Conservation (phyloP, 2,888 invertebrate species). For the Dicycla oo region DNA sequence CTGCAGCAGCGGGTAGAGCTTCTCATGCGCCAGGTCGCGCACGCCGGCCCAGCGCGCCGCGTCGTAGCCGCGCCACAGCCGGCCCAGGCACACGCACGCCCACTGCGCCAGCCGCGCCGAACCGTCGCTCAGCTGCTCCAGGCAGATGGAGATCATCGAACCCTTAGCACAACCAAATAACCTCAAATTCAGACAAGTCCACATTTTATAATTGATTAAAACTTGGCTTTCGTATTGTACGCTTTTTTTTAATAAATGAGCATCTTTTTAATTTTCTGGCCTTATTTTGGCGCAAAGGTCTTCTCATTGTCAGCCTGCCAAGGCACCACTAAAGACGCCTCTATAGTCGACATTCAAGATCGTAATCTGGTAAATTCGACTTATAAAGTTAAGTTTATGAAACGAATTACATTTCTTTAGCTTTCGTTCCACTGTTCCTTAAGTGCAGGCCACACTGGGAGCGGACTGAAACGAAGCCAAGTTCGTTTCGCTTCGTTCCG, state of each 20-base stretch:
- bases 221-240: no score
- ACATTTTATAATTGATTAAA: no score
- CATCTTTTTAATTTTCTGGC: not conserved
- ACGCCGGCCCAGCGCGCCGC: slow-evolving; percentile 97
- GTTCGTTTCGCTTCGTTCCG: no score
- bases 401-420: no score
- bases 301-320: not conserved
- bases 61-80: slow-evolving; percentile 97
- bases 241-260: no score
- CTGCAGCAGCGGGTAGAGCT: slow-evolving; percentile 94
- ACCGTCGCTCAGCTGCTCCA: slow-evolving; percentile 95
- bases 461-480: no score
- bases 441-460: no score
- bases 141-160: slow-evolving; percentile 96
- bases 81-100: slow-evolving; percentile 97
- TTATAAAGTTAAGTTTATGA: not conserved
- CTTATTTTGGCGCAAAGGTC: not conserved
- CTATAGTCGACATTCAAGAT: not conserved
- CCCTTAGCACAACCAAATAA: slow-evolving; percentile 87
- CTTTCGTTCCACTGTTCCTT: no score
- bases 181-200: not conserved
- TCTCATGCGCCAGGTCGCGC: slow-evolving; percentile 98
- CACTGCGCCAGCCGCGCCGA: slow-evolving; percentile 94
- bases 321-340: not conserved
- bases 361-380: not conserved